Percentiles rank a stretch among this genome's conserved stretches.
Evolutionary conservation across 64 coral and sea anemone species (phyloP).

Genomic region (Pocillopora verrucosa): DNA sequence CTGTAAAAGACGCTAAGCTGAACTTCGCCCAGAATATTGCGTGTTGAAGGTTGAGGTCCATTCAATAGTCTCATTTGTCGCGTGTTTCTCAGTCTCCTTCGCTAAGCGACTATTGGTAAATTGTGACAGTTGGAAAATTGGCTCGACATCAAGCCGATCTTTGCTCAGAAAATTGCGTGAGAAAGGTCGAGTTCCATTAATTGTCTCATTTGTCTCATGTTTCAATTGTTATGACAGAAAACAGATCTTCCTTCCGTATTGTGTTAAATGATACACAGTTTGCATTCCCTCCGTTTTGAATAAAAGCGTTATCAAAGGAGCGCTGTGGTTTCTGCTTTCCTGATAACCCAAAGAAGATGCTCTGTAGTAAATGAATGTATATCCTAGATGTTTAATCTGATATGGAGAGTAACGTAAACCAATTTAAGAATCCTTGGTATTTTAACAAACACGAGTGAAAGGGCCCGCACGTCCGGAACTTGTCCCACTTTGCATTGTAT

Average conservation of each 20-base stretch:
- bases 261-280: neutral
- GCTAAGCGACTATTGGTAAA: neutral
- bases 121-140: neutral
- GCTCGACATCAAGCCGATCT: neutral
- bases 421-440: no score
- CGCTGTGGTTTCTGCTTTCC: neutral
- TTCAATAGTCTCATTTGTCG: no score
- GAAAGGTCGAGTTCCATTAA: neutral
- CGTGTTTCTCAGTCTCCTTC: neutral
- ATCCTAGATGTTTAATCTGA: no score
- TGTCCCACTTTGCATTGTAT: no score
- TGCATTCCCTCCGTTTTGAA: neutral
- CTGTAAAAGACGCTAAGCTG: no score
- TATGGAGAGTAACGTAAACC: no score
- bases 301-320: neutral
- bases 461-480: no score
- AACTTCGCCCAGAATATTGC: no score
- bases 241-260: conserved; percentile 2
- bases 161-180: neutral
- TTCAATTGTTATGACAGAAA: neutral
- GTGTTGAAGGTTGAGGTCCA: no score
- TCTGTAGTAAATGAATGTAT: neutral
- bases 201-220: neutral
- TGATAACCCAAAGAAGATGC: neutral
- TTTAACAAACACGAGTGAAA: no score